phyloP scores from a whole-genome alignment of 2,113 vertebrate genomes.

The Dolichotis patagonum region DNA sequence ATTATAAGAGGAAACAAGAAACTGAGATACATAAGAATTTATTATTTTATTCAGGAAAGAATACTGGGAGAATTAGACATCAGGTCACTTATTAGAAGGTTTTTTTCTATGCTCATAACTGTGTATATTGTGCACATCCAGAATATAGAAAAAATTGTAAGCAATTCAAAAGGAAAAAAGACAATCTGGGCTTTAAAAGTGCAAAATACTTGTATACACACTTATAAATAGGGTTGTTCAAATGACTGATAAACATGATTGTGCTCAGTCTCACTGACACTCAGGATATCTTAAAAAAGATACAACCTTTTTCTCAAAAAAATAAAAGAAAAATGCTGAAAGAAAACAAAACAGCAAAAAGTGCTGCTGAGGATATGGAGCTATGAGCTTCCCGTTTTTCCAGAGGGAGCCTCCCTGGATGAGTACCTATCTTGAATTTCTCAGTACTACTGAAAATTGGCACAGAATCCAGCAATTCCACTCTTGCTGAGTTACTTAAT shows the following conservation, averaged over 20 bases:
- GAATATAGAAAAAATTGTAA: neutral
- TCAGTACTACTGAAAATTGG: neutral
- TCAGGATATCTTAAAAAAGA: neutral
- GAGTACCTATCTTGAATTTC: neutral
- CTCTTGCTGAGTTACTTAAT: neutral
- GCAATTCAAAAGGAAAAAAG: neutral
- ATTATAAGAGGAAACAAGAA: neutral
- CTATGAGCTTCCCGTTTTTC: neutral
- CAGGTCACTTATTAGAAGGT: neutral
- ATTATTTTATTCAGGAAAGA: neutral
- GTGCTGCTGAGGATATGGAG: too few species aligned
- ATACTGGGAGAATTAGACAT: neutral
- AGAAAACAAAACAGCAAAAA: neutral
- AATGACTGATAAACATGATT: neutral
- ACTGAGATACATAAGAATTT: neutral
- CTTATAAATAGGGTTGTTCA: neutral
- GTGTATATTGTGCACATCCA: neutral
- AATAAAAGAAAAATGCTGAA: neutral
- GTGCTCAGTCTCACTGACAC: neutral
- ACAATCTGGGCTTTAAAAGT: neutral
- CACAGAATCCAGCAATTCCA: neutral
- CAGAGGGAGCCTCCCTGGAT: too few species aligned
- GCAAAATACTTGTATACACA: neutral
- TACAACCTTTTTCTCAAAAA: neutral
- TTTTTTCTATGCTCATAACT: neutral